Conservation (phyloP, 2,113 vertebrate genomes). For the Lagopus leucura region DNA sequence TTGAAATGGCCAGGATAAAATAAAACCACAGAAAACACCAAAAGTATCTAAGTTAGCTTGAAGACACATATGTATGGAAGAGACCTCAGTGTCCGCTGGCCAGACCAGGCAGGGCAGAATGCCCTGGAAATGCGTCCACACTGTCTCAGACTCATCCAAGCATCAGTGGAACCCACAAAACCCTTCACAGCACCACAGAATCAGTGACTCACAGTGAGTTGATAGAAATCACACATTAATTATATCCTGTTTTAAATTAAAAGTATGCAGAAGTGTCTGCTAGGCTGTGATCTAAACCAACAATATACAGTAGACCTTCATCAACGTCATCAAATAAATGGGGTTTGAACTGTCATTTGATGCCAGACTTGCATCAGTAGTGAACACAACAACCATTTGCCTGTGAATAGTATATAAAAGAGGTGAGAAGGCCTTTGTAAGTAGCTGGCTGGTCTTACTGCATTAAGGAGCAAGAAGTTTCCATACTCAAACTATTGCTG, state of each 20-base stretch:
- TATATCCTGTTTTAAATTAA: not conserved
- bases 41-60: not conserved
- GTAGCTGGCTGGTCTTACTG: not conserved
- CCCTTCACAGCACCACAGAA: not conserved
- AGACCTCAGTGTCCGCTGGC: not conserved
- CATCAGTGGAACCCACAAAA: not conserved
- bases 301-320: not conserved
- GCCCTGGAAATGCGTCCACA: fast-evolving
- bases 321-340: not conserved
- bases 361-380: not conserved
- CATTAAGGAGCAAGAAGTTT: not conserved
- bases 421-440: not conserved
- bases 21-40: not conserved
- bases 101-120: fast-evolving
- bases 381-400: not conserved
- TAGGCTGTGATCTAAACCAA: not conserved
- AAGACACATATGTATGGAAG: not conserved
- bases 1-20: not conserved
- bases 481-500: not conserved
- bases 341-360: not conserved
- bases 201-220: not conserved
- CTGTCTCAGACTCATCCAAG: fast-evolving
- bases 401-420: not conserved
- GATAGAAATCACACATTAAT: not conserved
- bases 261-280: not conserved